Evolutionary conservation across 2,797 vertebrate species (phyloP).

Genomic region (Leucoraja ocellata): DNA sequence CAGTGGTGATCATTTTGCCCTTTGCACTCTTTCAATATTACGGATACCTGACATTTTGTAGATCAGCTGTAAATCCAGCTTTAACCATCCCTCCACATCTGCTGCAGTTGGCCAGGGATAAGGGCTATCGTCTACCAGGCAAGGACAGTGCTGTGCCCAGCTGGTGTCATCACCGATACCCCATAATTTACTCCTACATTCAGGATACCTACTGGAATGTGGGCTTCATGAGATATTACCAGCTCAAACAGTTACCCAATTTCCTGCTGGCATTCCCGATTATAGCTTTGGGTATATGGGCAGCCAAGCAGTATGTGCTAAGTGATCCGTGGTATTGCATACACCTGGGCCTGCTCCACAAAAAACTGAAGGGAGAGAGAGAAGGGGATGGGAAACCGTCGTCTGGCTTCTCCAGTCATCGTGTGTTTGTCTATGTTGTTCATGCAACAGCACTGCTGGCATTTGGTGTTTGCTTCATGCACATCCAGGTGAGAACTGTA

Average conservation of each 20-base stretch:
- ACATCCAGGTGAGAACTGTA: constrained; percentile 75
- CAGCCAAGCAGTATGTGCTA: constrained; percentile 66
- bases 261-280: constrained; percentile 83
- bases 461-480: constrained; percentile 84
- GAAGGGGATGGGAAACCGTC: constrained; percentile 54
- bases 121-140: constrained; percentile 71
- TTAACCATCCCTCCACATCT: constrained; percentile 59
- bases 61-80: constrained; percentile 51
- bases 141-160: constrained; percentile 57
- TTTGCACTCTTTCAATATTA: constrained; percentile 85
- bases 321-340: constrained; percentile 72
- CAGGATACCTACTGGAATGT: constrained; percentile 92
- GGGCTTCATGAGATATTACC: constrained; percentile 86
- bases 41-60: constrained; percentile 77
- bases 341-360: constrained; percentile 70
- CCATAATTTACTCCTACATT: constrained; percentile 80
- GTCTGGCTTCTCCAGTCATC: constrained; percentile 68
- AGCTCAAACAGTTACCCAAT: constrained; percentile 82
- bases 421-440: constrained; percentile 80
- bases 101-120: constrained; percentile 65
- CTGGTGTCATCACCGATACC: constrained; percentile 77
- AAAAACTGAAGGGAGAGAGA: constrained; percentile 42
- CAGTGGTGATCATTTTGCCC: constrained; percentile 63
- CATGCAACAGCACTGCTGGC: constrained; percentile 69
- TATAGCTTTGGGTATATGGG: constrained; percentile 63